phyloP scores from a whole-genome alignment of 92 coral and sea anemone species.

The Virgularia gustaviana region DNA sequence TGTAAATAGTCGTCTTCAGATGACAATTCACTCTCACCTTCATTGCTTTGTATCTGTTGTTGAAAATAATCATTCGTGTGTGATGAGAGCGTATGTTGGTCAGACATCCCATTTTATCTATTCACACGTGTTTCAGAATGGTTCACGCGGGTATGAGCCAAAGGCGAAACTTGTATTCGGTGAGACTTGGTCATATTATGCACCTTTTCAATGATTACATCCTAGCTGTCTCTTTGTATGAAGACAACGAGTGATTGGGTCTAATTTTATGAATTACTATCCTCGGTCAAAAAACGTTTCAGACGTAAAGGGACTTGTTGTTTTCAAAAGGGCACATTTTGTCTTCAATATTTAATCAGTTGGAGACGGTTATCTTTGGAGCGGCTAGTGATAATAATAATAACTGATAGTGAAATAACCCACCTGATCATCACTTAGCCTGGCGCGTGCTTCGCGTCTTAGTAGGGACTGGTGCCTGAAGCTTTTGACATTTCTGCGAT shows the following conservation, averaged over 20 bases:
- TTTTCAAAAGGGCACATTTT: no score
- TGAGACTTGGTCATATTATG: background rate
- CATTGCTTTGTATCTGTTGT: background rate
- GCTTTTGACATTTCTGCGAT: slow-evolving; percentile 28
- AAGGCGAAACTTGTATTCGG: no score
- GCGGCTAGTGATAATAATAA: background rate
- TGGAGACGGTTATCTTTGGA: background rate
- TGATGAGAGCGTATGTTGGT: no score
- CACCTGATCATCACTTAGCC: slow-evolving; percentile 11
- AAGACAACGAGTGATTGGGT: no score
- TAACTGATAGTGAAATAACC: background rate
- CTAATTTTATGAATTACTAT: no score
- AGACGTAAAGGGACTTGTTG: no score
- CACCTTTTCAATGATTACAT: no score
- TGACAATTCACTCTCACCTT: slow-evolving; percentile 25
- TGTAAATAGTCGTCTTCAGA: slow-evolving; percentile 7
- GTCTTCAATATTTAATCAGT: background rate
- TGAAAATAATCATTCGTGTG: no score
- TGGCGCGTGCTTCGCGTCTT: slow-evolving; percentile 19
- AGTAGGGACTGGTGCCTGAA: slow-evolving; percentile 22
- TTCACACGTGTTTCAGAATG: no score
- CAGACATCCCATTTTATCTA: no score
- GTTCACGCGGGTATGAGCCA: no score
- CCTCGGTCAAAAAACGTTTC: background rate
- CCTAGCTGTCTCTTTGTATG: no score